Conservation (phyloP, 2,797 vertebrate genomes). For the Sebastolobus alascanus region DNA sequence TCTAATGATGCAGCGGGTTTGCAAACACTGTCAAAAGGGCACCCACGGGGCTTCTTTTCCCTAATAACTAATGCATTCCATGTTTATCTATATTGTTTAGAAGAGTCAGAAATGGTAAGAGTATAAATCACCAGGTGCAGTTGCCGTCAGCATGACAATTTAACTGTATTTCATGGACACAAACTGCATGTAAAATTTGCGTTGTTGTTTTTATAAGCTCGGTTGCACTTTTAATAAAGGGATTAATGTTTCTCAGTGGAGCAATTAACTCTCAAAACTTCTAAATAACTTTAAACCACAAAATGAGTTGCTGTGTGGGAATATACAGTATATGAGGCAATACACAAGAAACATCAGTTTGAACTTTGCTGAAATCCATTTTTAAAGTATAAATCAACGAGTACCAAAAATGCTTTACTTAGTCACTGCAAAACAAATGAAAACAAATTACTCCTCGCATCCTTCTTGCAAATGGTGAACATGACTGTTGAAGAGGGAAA, state of each 20-base stretch:
- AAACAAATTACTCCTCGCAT: slow-evolving; percentile 13
- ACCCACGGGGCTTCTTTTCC: not conserved
- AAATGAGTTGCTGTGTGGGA: slow-evolving; percentile 26
- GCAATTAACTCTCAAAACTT: slow-evolving; percentile 15
- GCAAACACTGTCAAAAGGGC: slow-evolving; percentile 9
- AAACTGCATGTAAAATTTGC: slow-evolving; percentile 12
- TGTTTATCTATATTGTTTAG: not conserved
- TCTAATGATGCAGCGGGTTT: slow-evolving; percentile 18
- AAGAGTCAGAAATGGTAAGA: not conserved
- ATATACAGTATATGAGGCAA: slow-evolving; percentile 21
- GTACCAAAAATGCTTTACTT: slow-evolving; percentile 5
- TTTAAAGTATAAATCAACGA: slow-evolving; percentile 16
- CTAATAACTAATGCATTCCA: not conserved
- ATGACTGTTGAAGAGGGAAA: not conserved
- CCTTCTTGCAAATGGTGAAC: slow-evolving; percentile 4
- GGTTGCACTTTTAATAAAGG: slow-evolving; percentile 21
- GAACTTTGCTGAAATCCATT: slow-evolving; percentile 28
- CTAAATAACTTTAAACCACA: slow-evolving; percentile 20
- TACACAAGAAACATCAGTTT: slow-evolving; percentile 20
- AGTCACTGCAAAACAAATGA: slow-evolving; percentile 20
- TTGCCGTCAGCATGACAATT: not conserved
- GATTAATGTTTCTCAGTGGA: slow-evolving; percentile 11
- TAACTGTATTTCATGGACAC: not conserved
- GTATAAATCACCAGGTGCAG: not conserved
- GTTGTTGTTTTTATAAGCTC: slow-evolving; percentile 4